Base-by-base conservation (phyloP, 2,797 vertebrate genomes). In the Cygnus olor region DNA sequence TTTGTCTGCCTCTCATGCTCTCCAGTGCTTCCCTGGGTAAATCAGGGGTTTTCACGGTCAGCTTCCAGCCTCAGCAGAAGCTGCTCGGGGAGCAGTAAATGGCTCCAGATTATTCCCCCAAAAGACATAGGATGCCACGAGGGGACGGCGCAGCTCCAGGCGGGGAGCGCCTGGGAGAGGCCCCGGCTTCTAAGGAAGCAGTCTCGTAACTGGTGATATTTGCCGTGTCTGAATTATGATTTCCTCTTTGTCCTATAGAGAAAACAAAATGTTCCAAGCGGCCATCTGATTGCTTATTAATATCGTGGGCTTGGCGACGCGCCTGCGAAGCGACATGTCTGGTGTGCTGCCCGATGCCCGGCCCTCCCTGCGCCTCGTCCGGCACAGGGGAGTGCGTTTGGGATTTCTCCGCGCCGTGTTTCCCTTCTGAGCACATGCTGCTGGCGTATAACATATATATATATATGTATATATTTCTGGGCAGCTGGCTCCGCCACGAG, bases 31-130 rank as follows among this genome's bases (percentile, higher is more conserved):
- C 92, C 58, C 63, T 84, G 87, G 63, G 63, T 81, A 91, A 89
- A 90, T 70, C 12, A 36, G 73, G 71, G 66, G 8, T 86, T 93
- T 88, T 80, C 58, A 57, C 7, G 22, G 77, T 88, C 60, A 94
- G 86, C 85, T 93, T 94, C 85, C 73, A 94, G 78, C 76, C 80
- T 94, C 94, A 87, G 95, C 82, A 64, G 91, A 82, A 93, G 81
- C 65, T 85, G 17, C 49, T 89, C 84, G 81, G 86, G 88, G 86
- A 93, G 82, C 14, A 68, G 78, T 91, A 93, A 94, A 70, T 61
- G 89, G 77, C 94, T 96, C 77, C 74, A 65, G 90, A 89, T 85
- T 79, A 47, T 83, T 89, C 69, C 60, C 58, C 93, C 64, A 51
- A 30, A 77, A 90, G 49, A 51, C 54, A 44, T 30, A 4, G 11